phyloP scores from a whole-genome alignment of 2,888 invertebrate species.

The Eurytoma californica region DNA sequence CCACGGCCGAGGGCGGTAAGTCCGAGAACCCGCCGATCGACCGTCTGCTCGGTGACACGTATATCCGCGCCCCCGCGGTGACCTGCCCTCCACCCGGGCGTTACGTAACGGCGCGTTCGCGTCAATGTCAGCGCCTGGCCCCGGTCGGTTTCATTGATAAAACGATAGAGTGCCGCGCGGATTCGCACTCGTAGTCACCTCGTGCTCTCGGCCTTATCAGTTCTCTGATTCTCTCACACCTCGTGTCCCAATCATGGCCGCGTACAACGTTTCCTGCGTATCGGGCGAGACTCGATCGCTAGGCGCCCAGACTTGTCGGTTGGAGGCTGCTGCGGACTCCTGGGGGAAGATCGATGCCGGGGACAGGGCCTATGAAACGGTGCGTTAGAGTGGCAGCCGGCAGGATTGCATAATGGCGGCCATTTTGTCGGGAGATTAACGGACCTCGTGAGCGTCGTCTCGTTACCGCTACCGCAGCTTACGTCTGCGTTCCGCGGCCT shows the following conservation, averaged over 20 bases:
- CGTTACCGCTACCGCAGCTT: conserved; percentile 20
- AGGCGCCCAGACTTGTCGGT: no score
- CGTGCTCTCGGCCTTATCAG: neutral
- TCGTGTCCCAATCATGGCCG: conserved; percentile 26
- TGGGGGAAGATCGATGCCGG: no score
- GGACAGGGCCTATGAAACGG: neutral
- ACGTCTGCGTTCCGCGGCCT: conserved; percentile 51
- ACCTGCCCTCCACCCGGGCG: neutral
- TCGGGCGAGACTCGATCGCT: no score
- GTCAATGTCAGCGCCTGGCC: no score
- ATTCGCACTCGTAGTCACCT: neutral
- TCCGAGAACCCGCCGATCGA: conserved; percentile 37
- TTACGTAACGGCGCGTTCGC: neutral
- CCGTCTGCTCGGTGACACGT: neutral
- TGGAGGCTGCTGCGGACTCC: no score
- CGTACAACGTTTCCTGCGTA: no score
- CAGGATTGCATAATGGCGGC: conserved; percentile 71
- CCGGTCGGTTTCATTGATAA: no score
- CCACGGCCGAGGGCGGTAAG: conserved; percentile 71
- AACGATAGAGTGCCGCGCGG: no score
- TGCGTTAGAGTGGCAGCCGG: conserved; percentile 30
- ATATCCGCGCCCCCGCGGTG: neutral
- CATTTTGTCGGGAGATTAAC: conserved; percentile 66
- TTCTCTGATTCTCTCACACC: no score
- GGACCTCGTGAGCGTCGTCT: neutral